These are phyloP conservation scores for Podotricha telesiphe DNA, from an alignment of 2,888 invertebrate genomes.

Conservation along the genomic window DNA sequence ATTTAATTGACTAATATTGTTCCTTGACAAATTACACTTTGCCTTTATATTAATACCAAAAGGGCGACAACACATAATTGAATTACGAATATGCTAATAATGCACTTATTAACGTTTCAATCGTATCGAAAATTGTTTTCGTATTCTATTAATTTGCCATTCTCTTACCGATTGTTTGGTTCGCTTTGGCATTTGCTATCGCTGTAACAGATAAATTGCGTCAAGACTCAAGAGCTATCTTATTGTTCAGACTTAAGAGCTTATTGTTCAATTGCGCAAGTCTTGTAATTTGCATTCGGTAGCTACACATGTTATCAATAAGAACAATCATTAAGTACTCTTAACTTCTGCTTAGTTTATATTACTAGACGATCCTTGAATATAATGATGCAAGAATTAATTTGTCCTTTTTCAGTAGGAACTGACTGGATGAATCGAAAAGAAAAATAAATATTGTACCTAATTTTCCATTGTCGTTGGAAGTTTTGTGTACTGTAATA, in stretches of 20 bases:
- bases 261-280: constrained; percentile 22
- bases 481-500: no score
- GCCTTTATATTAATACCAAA: no score
- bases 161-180: background rate
- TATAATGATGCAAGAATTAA: background rate
- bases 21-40: no score
- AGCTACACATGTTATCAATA: constrained; percentile 28
- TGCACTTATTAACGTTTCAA: background rate
- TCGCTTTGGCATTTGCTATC: constrained; percentile 8
- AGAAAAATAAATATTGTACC: no score
- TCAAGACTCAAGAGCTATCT: constrained; percentile 22
- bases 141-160: background rate
- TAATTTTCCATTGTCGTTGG: background rate
- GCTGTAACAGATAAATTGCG: constrained; percentile 18
- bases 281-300: constrained; percentile 35
- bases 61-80: background rate
- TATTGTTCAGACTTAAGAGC: constrained; percentile 22
- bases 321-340: constrained; percentile 31
- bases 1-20: no score
- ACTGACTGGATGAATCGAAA: background rate
- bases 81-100: background rate
- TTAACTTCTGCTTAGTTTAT: constrained; percentile 24
- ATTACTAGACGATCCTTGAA: constrained; percentile 10
- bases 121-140: background rate
- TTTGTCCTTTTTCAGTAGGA: background rate